A percentile compares a stretch with the other conserved stretches of the same genome.
phyloP scores from a whole-genome alignment of 2,113 vertebrate genomes.

The Phrynosoma platyrhinos region DNA sequence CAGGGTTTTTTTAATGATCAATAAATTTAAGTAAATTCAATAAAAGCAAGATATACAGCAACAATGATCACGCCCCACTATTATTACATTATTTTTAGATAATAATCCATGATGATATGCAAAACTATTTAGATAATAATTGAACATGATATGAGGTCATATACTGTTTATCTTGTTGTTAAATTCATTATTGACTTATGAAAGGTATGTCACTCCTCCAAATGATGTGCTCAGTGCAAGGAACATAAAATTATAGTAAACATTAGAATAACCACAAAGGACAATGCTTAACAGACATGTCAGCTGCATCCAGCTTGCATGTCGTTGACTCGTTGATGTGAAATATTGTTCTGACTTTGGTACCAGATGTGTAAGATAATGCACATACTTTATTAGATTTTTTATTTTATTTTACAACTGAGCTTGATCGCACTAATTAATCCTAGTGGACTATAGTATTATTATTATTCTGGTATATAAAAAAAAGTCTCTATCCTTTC shows the following conservation, averaged over 20 bases:
- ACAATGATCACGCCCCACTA: conserved; percentile 33
- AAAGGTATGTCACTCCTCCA: not conserved
- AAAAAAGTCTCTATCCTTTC: conserved; percentile 44
- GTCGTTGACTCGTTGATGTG: conserved; percentile 60
- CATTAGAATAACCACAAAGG: not conserved
- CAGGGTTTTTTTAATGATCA: not conserved
- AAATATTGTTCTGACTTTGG: conserved; percentile 61
- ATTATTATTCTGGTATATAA: conserved; percentile 31
- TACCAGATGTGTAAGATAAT: conserved; percentile 72
- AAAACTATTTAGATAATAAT: conserved; percentile 41
- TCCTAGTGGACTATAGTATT: conserved; percentile 65
- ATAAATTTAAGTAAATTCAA: conserved; percentile 47
- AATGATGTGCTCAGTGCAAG: not conserved
- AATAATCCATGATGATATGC: conserved; percentile 23
- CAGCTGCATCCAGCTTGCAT: conserved; percentile 55
- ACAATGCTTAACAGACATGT: not conserved
- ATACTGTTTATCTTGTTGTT: conserved; percentile 33
- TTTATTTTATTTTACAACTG: conserved; percentile 56
- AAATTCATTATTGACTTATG: not conserved
- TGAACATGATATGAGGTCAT: conserved; percentile 33
- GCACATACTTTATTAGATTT: conserved; percentile 64
- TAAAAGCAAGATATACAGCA: conserved; percentile 26
- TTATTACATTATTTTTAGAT: conserved; percentile 41
- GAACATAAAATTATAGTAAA: not conserved
- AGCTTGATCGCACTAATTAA: conserved; percentile 68